Evolutionary conservation across 2,113 vertebrate genomes (phyloP).

Genomic region (Amblyopsis rosae): DNA sequence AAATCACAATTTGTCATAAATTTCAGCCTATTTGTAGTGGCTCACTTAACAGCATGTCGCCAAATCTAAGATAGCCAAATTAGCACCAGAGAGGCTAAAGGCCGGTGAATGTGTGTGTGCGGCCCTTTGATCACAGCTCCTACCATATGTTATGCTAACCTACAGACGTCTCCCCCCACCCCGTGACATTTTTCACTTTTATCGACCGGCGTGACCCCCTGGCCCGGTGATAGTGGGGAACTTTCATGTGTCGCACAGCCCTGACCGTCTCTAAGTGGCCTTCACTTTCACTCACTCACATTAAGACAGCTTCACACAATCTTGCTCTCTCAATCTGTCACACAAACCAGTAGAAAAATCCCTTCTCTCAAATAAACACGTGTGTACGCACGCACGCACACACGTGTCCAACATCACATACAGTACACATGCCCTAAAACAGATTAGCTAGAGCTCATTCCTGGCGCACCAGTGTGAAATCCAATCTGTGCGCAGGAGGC

Average conservation of each 20-base stretch:
- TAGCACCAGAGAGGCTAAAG: slow-evolving; percentile 49
- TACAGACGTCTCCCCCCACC: slow-evolving; percentile 22
- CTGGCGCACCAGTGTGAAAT: slow-evolving; percentile 66
- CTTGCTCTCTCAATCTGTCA: slow-evolving; percentile 12
- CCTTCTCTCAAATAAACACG: background rate
- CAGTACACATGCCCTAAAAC: slow-evolving; percentile 41
- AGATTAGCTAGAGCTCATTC: slow-evolving; percentile 52
- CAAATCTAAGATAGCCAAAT: slow-evolving; percentile 63
- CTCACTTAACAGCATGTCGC: slow-evolving; percentile 64
- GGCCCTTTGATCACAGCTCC: slow-evolving; percentile 66
- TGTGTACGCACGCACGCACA: slow-evolving; percentile 2
- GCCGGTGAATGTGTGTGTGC: slow-evolving; percentile 38
- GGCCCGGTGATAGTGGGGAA: slow-evolving; percentile 61
- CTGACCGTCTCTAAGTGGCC: slow-evolving; percentile 72
- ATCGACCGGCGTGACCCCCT: slow-evolving; percentile 65
- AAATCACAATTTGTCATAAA: slow-evolving; percentile 75
- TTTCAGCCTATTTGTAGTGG: slow-evolving; percentile 63
- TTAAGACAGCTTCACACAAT: slow-evolving; percentile 58
- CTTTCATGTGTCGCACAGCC: slow-evolving; percentile 62
- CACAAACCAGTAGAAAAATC: background rate
- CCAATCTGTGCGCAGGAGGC: slow-evolving; percentile 73
- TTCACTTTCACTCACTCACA: slow-evolving; percentile 70
- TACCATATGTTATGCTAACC: slow-evolving; percentile 72
- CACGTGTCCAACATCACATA: slow-evolving; percentile 4
- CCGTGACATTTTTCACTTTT: slow-evolving; percentile 75